Evolutionary conservation across 2,888 invertebrate genomes (phyloP).

Genomic region (Tachystola acroxantha): DNA sequence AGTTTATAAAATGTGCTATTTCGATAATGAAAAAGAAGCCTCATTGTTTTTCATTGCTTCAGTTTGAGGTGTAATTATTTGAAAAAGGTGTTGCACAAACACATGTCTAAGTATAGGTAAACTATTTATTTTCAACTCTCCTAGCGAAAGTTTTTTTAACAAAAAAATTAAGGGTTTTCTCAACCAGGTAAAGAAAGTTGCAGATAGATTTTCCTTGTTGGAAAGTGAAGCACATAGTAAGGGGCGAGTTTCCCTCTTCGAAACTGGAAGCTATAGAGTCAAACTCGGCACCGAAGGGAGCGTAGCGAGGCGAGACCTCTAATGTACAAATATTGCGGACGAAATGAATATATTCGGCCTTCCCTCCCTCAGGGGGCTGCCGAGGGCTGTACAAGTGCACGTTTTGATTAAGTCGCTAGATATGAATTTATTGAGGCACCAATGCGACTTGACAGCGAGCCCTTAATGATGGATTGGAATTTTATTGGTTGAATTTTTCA

Average conservation of each 20-base stretch:
- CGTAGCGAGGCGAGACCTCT: slow-evolving; percentile 73
- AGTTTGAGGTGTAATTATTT: too few relatives aligned
- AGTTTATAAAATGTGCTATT: too few relatives aligned
- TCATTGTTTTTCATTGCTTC: too few relatives aligned
- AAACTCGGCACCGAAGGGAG: slow-evolving; percentile 48
- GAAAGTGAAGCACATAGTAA: slow-evolving; percentile 9
- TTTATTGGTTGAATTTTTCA: slow-evolving; percentile 35
- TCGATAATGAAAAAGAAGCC: too few relatives aligned
- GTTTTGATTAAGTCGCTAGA: slow-evolving; percentile 67
- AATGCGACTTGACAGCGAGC: slow-evolving; percentile 40
- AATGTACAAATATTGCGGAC: slow-evolving; percentile 78
- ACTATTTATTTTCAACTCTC: too few relatives aligned
- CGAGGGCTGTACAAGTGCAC: slow-evolving; percentile 45
- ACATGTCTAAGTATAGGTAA: too few relatives aligned
- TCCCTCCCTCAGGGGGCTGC: slow-evolving; percentile 22
- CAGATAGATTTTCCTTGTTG: too few relatives aligned
- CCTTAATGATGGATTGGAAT: slow-evolving; percentile 35
- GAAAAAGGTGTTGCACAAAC: too few relatives aligned
- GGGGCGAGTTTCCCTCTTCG: slow-evolving; percentile 30
- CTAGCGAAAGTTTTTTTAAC: too few relatives aligned
- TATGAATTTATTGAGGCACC: slow-evolving; percentile 60
- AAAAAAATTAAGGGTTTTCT: too few relatives aligned
- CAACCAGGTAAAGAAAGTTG: too few relatives aligned
- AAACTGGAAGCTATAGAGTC: slow-evolving; percentile 53
- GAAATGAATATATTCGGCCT: slow-evolving; percentile 72